Base-by-base conservation (phyloP, 2,113 vertebrate species). In the Phodopus roborovskii region DNA sequence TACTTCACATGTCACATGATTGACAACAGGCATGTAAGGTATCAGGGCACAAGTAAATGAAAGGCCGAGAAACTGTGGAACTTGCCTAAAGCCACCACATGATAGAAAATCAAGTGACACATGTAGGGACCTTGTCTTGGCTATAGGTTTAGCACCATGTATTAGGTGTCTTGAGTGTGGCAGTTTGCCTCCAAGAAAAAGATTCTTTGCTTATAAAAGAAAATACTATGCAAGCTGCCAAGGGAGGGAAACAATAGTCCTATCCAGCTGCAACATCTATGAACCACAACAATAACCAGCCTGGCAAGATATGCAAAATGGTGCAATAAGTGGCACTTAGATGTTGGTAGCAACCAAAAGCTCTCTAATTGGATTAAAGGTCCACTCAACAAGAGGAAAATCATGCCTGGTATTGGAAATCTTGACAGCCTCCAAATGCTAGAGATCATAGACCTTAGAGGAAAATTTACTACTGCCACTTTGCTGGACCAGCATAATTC, bases 1-100 rank as follows among this genome's bases (percentile, higher is more conserved):
- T 12, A 89, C 70, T 95, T 71, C 39, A 83, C 26, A 42, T 39
- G 53, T 88, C n/a, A 91, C 70, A 88, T 78, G 42, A 91, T 95
- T 94, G 92, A 92, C 81, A 91, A 3, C 33, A 68, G 66, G 53
- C 53, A 74, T 36, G 26, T 70, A 83, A 92, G 64, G 1, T 75
- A 88, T 92, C n/a, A 64, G 90, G 62, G 89, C 9, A 89, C 3
- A 3, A 82, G 78, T 90, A 24, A 12, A n/a, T 88, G 64, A 64
- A 74, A 56, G 36, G 77, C 30, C 64, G 73, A 95, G 12, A 60
- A 74, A 42, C 42, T 88, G 4, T 82, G 86, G 95, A 87, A 94
- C 33, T 95, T 94, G 22, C 3, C 50, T 12, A 53, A 94, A 30
- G 73, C 86, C 60, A 91, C 73, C 90, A 85, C 68, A 26, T 1